Evolutionary conservation across 2,113 vertebrate genomes (phyloP).

Genomic region (Haliaeetus leucogaster): DNA sequence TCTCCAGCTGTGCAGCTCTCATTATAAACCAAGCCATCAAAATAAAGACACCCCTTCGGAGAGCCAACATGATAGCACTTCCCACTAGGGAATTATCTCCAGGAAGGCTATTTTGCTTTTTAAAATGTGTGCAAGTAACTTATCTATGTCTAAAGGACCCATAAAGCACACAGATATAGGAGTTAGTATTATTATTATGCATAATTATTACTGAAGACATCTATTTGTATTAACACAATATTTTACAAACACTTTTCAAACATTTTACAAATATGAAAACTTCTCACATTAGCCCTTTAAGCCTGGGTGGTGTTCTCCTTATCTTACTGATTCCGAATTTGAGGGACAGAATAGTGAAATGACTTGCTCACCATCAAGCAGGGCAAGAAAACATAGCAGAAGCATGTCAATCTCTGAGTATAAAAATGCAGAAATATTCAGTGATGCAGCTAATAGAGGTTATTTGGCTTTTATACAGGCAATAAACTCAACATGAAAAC

Average conservation of each 20-base stretch:
- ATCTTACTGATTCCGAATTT: background rate
- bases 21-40: background rate
- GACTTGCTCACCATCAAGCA: background rate
- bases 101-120: background rate
- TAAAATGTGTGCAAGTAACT: background rate
- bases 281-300: background rate
- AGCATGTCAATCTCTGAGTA: background rate
- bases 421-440: background rate
- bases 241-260: background rate
- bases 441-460: background rate
- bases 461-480: background rate
- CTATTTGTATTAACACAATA: background rate
- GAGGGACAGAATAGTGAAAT: background rate
- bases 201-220: background rate
- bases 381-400: background rate
- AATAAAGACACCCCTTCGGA: background rate
- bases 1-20: conserved; percentile 3
- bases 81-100: background rate
- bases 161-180: background rate
- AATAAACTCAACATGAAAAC: conserved; percentile 3
- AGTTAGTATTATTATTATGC: background rate
- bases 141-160: background rate
- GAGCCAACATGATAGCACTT: background rate
- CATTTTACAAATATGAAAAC: background rate
- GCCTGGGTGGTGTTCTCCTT: background rate